These are phyloP conservation scores for Engystomops pustulosus DNA, from an alignment of 2,113 vertebrate genomes.

Conservation along the genomic window DNA sequence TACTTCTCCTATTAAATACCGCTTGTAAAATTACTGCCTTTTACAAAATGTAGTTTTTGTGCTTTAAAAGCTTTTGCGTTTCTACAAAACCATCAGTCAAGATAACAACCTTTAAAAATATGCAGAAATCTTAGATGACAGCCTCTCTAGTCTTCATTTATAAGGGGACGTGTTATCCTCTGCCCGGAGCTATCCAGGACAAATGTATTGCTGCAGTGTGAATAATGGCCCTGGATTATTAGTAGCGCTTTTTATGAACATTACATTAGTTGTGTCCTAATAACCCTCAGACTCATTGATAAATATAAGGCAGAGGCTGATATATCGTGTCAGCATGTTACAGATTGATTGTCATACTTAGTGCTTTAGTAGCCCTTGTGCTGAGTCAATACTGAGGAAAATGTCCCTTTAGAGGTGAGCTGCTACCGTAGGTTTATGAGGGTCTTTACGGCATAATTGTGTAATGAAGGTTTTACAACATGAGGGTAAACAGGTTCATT, in stretches of 20 bases:
- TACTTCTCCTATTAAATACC: constrained; percentile 21
- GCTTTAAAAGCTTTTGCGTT: constrained; percentile 50
- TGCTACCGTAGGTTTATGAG: constrained; percentile 61
- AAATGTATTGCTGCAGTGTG: constrained; percentile 60
- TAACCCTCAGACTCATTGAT: constrained; percentile 62
- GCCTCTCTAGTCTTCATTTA: constrained; percentile 41
- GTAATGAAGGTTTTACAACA: constrained; percentile 56
- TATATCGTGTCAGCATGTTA: constrained; percentile 60
- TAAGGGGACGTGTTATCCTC: constrained; percentile 44
- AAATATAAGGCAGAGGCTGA: constrained; percentile 65
- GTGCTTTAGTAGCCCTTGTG: constrained; percentile 52
- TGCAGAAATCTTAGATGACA: constrained; percentile 25
- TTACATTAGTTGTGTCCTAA: constrained; percentile 61
- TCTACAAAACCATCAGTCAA: constrained; percentile 44
- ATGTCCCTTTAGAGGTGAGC: constrained; percentile 61
- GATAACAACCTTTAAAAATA: constrained; percentile 47
- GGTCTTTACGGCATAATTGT: constrained; percentile 59
- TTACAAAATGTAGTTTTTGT: constrained; percentile 50
- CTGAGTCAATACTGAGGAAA: constrained; percentile 61
- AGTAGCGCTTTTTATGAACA: constrained; percentile 60
- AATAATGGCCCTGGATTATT: constrained; percentile 64
- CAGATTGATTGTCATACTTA: constrained; percentile 57
- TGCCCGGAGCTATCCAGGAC: constrained; percentile 52
- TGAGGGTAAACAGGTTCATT: constrained; percentile 17
- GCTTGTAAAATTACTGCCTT: constrained; percentile 28